A percentile compares a stretch with the other conserved stretches of the same genome.
These are phyloP conservation scores for Chelonus insularis DNA, from an alignment of 1,140 invertebrate species.

Conservation along the genomic window DNA sequence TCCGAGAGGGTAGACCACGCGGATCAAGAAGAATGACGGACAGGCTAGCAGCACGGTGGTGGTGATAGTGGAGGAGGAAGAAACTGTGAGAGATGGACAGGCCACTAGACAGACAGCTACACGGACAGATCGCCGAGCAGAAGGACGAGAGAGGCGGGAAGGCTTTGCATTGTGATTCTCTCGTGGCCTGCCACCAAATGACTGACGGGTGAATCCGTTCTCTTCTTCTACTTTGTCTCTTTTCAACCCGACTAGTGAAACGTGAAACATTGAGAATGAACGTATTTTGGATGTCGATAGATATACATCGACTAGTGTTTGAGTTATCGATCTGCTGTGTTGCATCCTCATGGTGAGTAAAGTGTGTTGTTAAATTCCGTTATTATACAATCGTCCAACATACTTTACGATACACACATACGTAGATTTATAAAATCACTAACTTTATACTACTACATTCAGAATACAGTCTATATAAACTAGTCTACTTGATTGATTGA, in stretches of 20 bases:
- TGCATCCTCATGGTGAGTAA: neutral
- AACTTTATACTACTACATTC: too few relatives aligned
- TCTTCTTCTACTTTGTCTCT: slow-evolving; percentile 25
- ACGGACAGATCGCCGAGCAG: slow-evolving; percentile 35
- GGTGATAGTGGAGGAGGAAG: slow-evolving; percentile 30
- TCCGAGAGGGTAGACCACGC: slow-evolving; percentile 18
- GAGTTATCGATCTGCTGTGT: slow-evolving; percentile 6
- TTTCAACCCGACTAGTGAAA: slow-evolving; percentile 10
- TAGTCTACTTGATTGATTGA: slow-evolving; percentile 59
- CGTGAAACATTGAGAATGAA: slow-evolving; percentile 14
- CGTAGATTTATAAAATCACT: too few relatives aligned
- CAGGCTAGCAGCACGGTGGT: slow-evolving; percentile 13
- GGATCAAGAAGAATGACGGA: slow-evolving; percentile 22
- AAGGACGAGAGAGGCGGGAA: slow-evolving; percentile 36
- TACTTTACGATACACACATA: neutral
- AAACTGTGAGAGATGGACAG: slow-evolving; percentile 43
- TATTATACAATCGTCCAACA: too few relatives aligned
- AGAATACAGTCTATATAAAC: slow-evolving; percentile 20
- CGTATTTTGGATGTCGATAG: slow-evolving; percentile 20
- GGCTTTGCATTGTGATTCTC: slow-evolving; percentile 58
- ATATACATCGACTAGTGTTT: slow-evolving; percentile 8
- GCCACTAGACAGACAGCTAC: slow-evolving; percentile 38
- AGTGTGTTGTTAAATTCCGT: slow-evolving; percentile 6
- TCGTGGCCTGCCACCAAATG: slow-evolving; percentile 54
- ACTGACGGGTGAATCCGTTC: slow-evolving; percentile 59